Conservation (phyloP, 1,140 invertebrate species). For the Aphelinus atriplicis region DNA sequence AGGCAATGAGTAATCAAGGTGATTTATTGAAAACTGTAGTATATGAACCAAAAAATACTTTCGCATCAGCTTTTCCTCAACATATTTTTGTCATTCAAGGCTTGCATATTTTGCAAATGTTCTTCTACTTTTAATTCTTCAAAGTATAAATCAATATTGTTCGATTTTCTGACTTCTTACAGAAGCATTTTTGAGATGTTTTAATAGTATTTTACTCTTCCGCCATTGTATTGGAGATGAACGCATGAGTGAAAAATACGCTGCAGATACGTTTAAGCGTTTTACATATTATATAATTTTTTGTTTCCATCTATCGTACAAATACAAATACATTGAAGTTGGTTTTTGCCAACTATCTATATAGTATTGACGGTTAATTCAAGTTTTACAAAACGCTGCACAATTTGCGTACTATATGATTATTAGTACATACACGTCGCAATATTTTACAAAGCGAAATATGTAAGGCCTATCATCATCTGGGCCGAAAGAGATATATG, state of each 20-base stretch:
- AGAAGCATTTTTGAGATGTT: not conserved
- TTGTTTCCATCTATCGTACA: constrained; percentile 34
- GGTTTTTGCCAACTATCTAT: constrained; percentile 13
- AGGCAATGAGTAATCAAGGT: constrained; percentile 12
- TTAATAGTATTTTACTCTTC: constrained; percentile 1
- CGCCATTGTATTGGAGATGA: constrained; percentile 6
- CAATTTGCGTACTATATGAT: constrained; percentile 25
- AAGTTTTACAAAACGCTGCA: constrained; percentile 38
- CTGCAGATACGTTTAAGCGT: not conserved
- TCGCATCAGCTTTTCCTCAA: not conserved
- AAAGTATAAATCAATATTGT: constrained; percentile 9
- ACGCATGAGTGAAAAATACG: constrained; percentile 6
- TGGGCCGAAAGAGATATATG: constrained; percentile 33
- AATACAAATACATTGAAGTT: constrained; percentile 36
- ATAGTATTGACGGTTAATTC: constrained; percentile 25
- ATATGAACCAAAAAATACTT: constrained; percentile 11
- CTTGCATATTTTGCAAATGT: not conserved
- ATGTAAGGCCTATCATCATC: constrained; percentile 24
- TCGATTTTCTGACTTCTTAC: constrained; percentile 17
- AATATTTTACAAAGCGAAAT: constrained; percentile 35
- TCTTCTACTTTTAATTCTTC: not conserved
- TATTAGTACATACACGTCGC: constrained; percentile 29
- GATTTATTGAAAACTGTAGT: constrained; percentile 25
- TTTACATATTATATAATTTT: constrained; percentile 20
- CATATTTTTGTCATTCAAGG: not conserved